Percentiles rank a stretch among this genome's conserved stretches.
Evolutionary conservation across 2,888 invertebrate genomes (phyloP).

Genomic region (Dexiosoma caninum): DNA sequence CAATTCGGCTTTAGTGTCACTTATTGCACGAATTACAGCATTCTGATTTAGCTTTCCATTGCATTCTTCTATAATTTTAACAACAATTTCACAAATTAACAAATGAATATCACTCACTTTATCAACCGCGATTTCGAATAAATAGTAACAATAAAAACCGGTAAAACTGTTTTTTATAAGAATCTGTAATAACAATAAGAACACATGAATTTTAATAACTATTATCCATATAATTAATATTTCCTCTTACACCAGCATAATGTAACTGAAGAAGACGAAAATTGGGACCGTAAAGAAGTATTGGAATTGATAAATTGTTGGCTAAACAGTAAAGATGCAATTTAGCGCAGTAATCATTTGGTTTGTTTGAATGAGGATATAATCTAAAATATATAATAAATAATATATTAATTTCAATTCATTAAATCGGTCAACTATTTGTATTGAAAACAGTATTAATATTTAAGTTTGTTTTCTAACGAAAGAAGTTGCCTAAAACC

Average conservation of each 20-base stretch:
- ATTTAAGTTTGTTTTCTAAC: not conserved
- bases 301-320: slow-evolving; percentile 68
- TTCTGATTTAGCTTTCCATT: slow-evolving; percentile 56
- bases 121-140: slow-evolving; percentile 62
- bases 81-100: slow-evolving; percentile 65
- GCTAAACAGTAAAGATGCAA: slow-evolving; percentile 69
- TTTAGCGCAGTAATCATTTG: slow-evolving; percentile 67
- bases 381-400: not conserved
- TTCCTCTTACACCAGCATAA: slow-evolving; percentile 67
- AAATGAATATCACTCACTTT: slow-evolving; percentile 66
- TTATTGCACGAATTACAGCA: slow-evolving; percentile 41
- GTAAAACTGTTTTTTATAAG: slow-evolving; percentile 58
- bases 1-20: slow-evolving; percentile 57
- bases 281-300: slow-evolving; percentile 67
- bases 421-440: too few species aligned
- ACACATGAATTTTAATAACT: not conserved
- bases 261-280: slow-evolving; percentile 61
- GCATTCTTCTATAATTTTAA: slow-evolving; percentile 59
- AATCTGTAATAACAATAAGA: slow-evolving; percentile 42
- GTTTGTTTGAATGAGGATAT: not conserved
- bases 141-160: slow-evolving; percentile 43
- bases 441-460: too few species aligned
- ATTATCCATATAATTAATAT: not conserved
- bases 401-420: not conserved
- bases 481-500: too few species aligned